Base-by-base conservation (phyloP, 2,113 vertebrate genomes). In the Corythornis vintsioides region DNA sequence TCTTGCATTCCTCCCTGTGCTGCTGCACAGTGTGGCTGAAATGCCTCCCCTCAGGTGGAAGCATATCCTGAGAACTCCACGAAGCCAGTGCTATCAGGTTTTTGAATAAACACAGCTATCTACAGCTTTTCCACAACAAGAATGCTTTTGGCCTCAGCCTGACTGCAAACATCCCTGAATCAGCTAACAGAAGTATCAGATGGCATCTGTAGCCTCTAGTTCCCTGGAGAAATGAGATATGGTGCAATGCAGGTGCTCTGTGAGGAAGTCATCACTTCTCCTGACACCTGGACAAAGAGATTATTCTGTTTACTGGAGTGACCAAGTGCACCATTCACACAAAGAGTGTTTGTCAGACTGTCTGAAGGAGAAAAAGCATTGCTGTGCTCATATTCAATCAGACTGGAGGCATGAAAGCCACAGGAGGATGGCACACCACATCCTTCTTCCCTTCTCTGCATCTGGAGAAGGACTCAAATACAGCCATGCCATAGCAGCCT, bases 321-420 rank as follows among this genome's bases (percentile, higher is more conserved):
- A 52, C 69, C 15, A 69, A 93, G 93, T 78, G 65, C 70, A 90
- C 87, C 70, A 18, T 26, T 80, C 84, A 74, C 80, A 63, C 56
- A 90, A 96, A 92, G 52, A 93, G 74, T 1, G 79, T 89, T 96
- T 96, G 77, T 97, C 87, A 97, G 57, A 31, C 74, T 94, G 91
- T 94, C 78, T 91, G 1, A 4, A 61, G 65, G 33, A 97, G 82
- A 87, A 94, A 94, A 93, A 90, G 38, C 84, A 75, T 89, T 83
- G 64, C 84, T 95, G 79, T 93, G 92, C 76, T 95, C 94, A 87
- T 42, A 90, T 92, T 92, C 86, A 33, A 91, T 97, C 94, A 95
- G 74, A 91, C 0, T 50, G 66, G 76, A 96, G 79, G 66, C 88
- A 83, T 10, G 48, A 90, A 89, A 95, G 64, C 94, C 92, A 94